Conservation (phyloP, 2,888 invertebrate species). For the Orthosia incerta region DNA sequence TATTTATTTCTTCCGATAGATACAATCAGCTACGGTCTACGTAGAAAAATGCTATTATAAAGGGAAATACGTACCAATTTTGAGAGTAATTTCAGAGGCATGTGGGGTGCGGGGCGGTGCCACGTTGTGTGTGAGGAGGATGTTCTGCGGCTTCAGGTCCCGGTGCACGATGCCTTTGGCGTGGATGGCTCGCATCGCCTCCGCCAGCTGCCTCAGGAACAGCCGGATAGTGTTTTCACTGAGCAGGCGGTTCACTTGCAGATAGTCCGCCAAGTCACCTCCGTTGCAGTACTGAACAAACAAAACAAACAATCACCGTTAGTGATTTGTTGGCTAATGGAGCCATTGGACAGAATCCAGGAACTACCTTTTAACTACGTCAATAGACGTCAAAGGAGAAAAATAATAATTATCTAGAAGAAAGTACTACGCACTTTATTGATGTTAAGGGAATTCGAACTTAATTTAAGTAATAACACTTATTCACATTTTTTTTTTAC, state of each 20-base stretch:
- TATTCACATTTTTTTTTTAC: no score
- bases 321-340: slow-evolving; percentile 56
- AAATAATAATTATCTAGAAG: slow-evolving; percentile 6
- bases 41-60: neutral
- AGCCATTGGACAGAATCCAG: slow-evolving; percentile 64
- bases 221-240: slow-evolving; percentile 99
- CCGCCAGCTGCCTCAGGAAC: slow-evolving; percentile 98
- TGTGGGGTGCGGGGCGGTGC: slow-evolving; percentile 92
- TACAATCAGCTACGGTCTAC: neutral
- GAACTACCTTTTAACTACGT: slow-evolving; percentile 43
- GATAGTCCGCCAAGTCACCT: slow-evolving; percentile 99
- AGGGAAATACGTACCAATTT: slow-evolving; percentile 94
- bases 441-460: neutral
- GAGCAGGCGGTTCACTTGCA: slow-evolving; percentile 97
- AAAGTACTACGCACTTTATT: slow-evolving; percentile 25
- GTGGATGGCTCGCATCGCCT: slow-evolving; percentile 99
- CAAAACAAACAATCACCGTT: slow-evolving; percentile 64
- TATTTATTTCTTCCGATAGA: slow-evolving; percentile 13
- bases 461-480: neutral
- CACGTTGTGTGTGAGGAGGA: slow-evolving; percentile 96
- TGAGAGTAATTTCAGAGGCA: slow-evolving; percentile 96
- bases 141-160: slow-evolving; percentile 99
- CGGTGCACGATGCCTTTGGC: slow-evolving; percentile 99
- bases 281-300: slow-evolving; percentile 98
- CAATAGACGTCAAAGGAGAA: slow-evolving; percentile 54